phyloP scores from a whole-genome alignment of 2,113 vertebrate species.

The Sorex araneus region DNA sequence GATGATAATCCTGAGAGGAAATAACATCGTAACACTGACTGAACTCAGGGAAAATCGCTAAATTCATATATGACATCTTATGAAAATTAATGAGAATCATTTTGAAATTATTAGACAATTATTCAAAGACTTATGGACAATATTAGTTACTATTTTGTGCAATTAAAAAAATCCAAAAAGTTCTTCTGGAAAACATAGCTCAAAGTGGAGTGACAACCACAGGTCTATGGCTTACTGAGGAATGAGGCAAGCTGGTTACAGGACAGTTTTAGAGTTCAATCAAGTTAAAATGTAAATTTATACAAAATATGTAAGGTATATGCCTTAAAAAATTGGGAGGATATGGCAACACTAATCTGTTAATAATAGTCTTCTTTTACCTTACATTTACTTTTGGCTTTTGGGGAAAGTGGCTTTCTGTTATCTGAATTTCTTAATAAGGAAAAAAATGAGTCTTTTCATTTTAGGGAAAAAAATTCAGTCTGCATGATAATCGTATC shows the following conservation, averaged over 20 bases:
- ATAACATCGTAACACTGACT: neutral
- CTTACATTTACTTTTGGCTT: neutral
- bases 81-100: neutral
- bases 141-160: conserved; percentile 41
- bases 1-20: neutral
- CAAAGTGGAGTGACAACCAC: neutral
- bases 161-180: conserved; percentile 47
- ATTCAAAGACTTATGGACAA: neutral
- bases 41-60: neutral
- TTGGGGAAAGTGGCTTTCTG: conserved; percentile 1
- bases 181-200: neutral
- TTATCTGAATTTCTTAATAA: conserved; percentile 49
- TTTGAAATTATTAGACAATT: neutral
- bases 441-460: neutral
- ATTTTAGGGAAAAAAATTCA: neutral
- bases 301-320: no score
- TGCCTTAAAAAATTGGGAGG: neutral
- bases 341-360: neutral
- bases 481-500: neutral
- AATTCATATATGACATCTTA: conserved; percentile 15
- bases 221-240: neutral
- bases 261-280: neutral
- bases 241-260: neutral
- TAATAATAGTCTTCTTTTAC: conserved; percentile 15
- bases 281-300: neutral